Conservation (phyloP, 1,140 invertebrate genomes). For the Microplitis mediator region DNA sequence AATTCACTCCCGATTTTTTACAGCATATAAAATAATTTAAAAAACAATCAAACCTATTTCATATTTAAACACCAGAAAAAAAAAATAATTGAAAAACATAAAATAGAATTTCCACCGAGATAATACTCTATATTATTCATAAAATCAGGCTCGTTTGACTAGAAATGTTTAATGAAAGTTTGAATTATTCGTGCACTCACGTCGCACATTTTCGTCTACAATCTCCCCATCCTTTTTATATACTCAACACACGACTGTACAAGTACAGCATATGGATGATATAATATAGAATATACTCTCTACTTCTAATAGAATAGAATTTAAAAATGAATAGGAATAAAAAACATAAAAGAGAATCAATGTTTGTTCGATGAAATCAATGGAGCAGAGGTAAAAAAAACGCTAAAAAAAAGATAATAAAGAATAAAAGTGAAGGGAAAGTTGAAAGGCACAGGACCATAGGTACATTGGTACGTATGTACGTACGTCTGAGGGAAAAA, state of each 20-base stretch:
- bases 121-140: slow-evolving; percentile 2
- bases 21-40: not conserved
- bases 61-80: not conserved
- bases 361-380: slow-evolving; percentile 42
- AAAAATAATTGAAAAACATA: not conserved
- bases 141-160: slow-evolving; percentile 2
- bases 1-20: too few species aligned
- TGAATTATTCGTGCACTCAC: slow-evolving; percentile 15
- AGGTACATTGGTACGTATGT: not conserved
- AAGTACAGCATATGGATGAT: too few species aligned
- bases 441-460: not conserved
- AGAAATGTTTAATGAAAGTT: slow-evolving; percentile 21
- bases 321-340: not conserved
- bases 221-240: not conserved
- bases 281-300: too few species aligned
- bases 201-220: not conserved
- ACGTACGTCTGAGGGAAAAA: not conserved
- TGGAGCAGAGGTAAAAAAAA: slow-evolving; percentile 26
- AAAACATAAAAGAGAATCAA: slow-evolving; percentile 41
- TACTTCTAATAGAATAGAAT: not conserved
- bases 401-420: not conserved
- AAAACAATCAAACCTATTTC: not conserved
- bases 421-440: not conserved
- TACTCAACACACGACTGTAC: not conserved
- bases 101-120: not conserved